Percentiles rank a stretch among this genome's conserved stretches.
These are phyloP conservation scores for Choloepus hoffmanni DNA, from an alignment of 2,113 vertebrate genomes.

Conservation along the genomic window DNA sequence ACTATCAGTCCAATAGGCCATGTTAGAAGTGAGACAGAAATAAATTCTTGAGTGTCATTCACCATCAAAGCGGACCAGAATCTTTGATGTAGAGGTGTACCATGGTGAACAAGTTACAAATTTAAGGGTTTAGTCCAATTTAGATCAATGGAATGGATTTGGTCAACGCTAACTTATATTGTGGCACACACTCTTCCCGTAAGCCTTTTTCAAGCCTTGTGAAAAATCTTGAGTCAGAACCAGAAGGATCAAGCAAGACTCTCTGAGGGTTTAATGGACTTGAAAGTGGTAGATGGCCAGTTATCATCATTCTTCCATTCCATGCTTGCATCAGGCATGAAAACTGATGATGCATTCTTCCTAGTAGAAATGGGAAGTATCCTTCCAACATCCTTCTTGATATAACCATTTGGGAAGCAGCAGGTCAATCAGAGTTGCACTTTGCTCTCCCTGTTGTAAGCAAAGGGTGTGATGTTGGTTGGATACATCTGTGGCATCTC, in stretches of 20 bases:
- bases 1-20: not conserved
- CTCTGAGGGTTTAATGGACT: not conserved
- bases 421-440: not conserved
- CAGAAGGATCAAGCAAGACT: not conserved
- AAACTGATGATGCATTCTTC: not conserved
- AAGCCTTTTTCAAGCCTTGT: not conserved
- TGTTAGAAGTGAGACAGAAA: not conserved
- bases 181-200: not conserved
- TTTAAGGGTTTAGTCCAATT: not conserved
- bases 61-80: not conserved
- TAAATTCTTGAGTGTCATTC: not conserved
- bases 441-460: not conserved
- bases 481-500: not conserved
- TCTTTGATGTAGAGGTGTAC: not conserved
- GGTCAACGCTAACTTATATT: not conserved
- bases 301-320: not conserved
- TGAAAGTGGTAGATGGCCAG: not conserved
- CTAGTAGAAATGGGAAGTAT: not conserved
- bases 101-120: not conserved
- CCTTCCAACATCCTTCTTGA: not conserved
- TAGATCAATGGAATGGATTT: not conserved
- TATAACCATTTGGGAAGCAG: not conserved
- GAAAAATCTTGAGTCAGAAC: not conserved
- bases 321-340: not conserved
- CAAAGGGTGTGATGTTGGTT: no score